Percentiles rank a stretch among this genome's conserved stretches.
These are phyloP conservation scores for Zelostemma sp. DNA, from an alignment of 1,140 invertebrate species.

Conservation along the genomic window DNA sequence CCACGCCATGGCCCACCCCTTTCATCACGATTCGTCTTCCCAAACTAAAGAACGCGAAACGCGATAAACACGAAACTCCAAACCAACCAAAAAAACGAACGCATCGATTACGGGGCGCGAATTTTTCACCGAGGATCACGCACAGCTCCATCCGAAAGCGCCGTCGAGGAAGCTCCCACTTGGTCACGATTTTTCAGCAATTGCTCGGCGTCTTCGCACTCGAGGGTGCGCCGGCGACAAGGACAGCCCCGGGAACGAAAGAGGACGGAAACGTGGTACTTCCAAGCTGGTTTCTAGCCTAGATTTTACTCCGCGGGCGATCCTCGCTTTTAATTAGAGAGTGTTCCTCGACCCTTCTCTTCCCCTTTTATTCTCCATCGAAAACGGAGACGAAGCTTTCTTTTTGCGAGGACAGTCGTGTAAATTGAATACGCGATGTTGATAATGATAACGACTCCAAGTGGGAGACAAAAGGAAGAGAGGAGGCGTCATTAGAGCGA, in stretches of 20 bases:
- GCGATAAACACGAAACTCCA: too few relatives aligned
- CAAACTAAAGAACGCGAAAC: too few relatives aligned
- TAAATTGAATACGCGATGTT: slow-evolving; percentile 19
- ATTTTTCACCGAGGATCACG: too few relatives aligned
- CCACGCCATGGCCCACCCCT: neutral
- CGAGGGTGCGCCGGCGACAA: slow-evolving; percentile 16
- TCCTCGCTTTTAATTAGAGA: slow-evolving; percentile 59
- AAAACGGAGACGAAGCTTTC: too few relatives aligned
- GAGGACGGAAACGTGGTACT: slow-evolving; percentile 17
- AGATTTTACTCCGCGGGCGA: slow-evolving; percentile 56
- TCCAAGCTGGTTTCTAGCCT: slow-evolving; percentile 52
- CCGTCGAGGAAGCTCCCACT: slow-evolving; percentile 46
- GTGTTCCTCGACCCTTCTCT: too few relatives aligned
- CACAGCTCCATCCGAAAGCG: too few relatives aligned
- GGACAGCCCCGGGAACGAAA: slow-evolving; percentile 18
- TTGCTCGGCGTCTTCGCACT: slow-evolving; percentile 54
- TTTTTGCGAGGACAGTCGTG: slow-evolving; percentile 25
- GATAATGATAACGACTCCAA: slow-evolving; percentile 23
- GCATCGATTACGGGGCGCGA: too few relatives aligned
- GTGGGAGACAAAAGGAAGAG: neutral
- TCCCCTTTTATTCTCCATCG: too few relatives aligned
- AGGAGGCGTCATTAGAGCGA: slow-evolving; percentile 18
- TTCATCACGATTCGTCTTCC: too few relatives aligned
- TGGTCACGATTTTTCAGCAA: slow-evolving; percentile 61
- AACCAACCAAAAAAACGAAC: too few relatives aligned